Evolutionary conservation across 2,888 invertebrate genomes (phyloP).

Genomic region (Drosophila meridiana): DNA sequence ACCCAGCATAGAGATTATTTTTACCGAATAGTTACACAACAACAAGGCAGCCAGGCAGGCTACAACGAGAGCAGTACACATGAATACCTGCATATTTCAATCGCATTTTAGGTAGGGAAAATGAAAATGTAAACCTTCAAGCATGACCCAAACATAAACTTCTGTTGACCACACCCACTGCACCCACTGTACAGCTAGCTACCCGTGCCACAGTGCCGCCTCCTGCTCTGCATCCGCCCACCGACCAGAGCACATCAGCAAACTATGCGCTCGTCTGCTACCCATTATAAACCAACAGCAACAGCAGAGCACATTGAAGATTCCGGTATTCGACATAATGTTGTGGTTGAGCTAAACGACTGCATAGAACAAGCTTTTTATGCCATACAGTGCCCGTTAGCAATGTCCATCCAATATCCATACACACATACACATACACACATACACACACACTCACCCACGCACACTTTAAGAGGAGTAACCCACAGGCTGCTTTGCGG

Average conservation of each 20-base stretch:
- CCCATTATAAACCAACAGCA: conserved; percentile 42
- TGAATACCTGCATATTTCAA: conserved; percentile 70
- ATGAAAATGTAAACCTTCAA: conserved; percentile 72
- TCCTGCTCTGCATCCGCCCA: too few species aligned
- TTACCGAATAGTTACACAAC: conserved; percentile 31
- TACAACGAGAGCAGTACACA: conserved; percentile 19
- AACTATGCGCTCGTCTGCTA: conserved; percentile 45
- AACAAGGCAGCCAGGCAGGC: conserved; percentile 13
- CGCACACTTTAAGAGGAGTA: conserved; percentile 5
- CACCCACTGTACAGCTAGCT: conserved; percentile 21
- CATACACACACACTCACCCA: conserved; percentile 9
- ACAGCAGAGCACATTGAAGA: conserved; percentile 72
- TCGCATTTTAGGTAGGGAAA: conserved; percentile 56
- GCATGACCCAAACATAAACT: conserved; percentile 77
- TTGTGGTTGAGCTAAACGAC: conserved; percentile 81
- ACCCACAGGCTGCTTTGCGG: conserved; percentile 59
- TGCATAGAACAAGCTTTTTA: conserved; percentile 79
- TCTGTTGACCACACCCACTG: conserved; percentile 45
- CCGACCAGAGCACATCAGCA: conserved; percentile 25
- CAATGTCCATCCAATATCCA: conserved; percentile 40
- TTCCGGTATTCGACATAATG: conserved; percentile 80
- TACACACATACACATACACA: conserved; percentile 7
- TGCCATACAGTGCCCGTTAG: conserved; percentile 54
- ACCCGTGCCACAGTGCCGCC: background rate
- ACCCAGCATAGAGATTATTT: conserved; percentile 17